Conservation (phyloP, 1,140 invertebrate genomes). For the Acromyrmex charruanus region DNA sequence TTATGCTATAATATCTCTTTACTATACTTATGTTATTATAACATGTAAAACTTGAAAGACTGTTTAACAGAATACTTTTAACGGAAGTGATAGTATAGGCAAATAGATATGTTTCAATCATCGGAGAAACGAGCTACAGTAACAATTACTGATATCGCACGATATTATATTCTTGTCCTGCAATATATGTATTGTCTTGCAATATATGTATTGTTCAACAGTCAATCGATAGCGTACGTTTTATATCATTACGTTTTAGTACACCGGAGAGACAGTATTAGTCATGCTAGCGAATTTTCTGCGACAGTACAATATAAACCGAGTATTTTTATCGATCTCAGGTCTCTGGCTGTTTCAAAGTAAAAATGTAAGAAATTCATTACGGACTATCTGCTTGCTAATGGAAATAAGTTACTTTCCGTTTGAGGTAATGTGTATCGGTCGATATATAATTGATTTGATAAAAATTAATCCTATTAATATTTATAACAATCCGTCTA, state of each 20-base stretch:
- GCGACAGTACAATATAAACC: constrained; percentile 27
- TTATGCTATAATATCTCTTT: too few species aligned
- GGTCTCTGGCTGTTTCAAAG: constrained; percentile 31
- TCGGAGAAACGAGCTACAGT: not conserved
- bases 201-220: too few species aligned
- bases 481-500: too few species aligned
- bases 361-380: not conserved
- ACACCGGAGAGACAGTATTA: not conserved
- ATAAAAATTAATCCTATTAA: too few species aligned
- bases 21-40: too few species aligned
- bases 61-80: too few species aligned
- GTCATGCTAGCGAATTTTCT: constrained; percentile 27
- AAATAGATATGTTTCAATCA: not conserved
- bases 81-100: too few species aligned
- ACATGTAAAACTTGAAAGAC: too few species aligned
- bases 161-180: not conserved
- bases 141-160: not conserved
- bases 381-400: not conserved
- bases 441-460: not conserved
- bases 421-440: not conserved
- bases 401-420: constrained; percentile 26
- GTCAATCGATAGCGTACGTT: too few species aligned
- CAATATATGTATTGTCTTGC: too few species aligned
- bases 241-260: not conserved
- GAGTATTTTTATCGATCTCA: not conserved